Evolutionary conservation across 2,113 vertebrate species (phyloP).

Genomic region (Ariopsis seemanni): DNA sequence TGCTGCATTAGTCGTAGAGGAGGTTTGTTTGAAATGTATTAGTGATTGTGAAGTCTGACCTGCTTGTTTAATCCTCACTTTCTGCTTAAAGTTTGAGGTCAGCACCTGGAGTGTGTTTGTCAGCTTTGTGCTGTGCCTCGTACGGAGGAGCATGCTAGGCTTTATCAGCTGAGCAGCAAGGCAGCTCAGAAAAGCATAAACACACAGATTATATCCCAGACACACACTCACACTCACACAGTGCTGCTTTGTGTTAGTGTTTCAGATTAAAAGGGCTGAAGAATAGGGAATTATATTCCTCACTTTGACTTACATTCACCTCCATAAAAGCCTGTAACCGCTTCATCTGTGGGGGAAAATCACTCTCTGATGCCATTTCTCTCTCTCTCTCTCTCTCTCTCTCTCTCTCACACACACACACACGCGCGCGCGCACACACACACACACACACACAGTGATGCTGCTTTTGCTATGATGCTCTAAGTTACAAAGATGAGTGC

Average conservation of each 20-base stretch:
- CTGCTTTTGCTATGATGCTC: not conserved
- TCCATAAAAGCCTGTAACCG: not conserved
- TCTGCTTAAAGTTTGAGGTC: conserved; percentile 19
- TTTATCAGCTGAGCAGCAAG: conserved; percentile 20
- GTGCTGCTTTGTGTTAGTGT: not conserved
- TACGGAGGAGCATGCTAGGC: not conserved
- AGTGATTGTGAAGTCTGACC: conserved; percentile 11
- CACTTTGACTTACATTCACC: not conserved
- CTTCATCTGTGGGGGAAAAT: not conserved
- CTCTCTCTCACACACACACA: not conserved
- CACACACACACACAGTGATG: not conserved
- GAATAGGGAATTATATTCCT: conserved; percentile 15
- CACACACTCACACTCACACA: conserved; percentile 23
- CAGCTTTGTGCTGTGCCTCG: not conserved
- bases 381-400: conserved; percentile 2
- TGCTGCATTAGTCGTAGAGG: not conserved
- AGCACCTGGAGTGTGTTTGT: conserved; percentile 27
- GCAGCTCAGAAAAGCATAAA: conserved; percentile 2
- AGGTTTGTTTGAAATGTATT: conserved; percentile 17
- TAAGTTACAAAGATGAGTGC: not conserved
- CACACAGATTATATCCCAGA: not conserved
- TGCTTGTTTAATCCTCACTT: conserved; percentile 11
- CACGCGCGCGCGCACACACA: too few species aligned
- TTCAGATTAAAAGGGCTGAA: conserved; percentile 2
- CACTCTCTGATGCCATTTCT: not conserved